Evolutionary conservation across 2,888 invertebrate species (phyloP).

Genomic region (Cacoxenus indagator): DNA sequence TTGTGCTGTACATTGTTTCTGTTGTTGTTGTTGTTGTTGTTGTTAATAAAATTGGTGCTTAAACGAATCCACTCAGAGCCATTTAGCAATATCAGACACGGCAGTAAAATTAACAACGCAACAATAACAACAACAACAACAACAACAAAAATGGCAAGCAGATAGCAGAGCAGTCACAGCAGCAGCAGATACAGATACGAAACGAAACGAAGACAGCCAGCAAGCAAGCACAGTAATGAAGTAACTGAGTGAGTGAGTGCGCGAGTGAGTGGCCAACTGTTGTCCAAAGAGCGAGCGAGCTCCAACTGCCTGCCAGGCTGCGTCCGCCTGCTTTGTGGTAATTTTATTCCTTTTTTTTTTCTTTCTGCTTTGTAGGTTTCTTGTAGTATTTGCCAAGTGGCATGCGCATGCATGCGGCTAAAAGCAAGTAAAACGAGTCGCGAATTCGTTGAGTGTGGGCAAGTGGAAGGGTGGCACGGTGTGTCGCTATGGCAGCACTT

Average conservation of each 20-base stretch:
- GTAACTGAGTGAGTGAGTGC: slow-evolving; percentile 24
- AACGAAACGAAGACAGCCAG: slow-evolving; percentile 11
- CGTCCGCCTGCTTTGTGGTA: slow-evolving; percentile 45
- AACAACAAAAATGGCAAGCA: background rate
- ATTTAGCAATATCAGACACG: slow-evolving; percentile 67
- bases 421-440: background rate
- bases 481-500: slow-evolving; percentile 26
- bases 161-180: background rate
- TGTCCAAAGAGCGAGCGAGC: slow-evolving; percentile 9
- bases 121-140: slow-evolving; percentile 44
- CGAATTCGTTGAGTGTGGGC: slow-evolving; percentile 57
- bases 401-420: background rate
- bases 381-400: slow-evolving; percentile 13
- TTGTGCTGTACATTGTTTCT: slow-evolving; percentile 55
- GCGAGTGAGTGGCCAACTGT: slow-evolving; percentile 43
- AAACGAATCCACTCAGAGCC: slow-evolving; percentile 68
- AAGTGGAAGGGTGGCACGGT: slow-evolving; percentile 28
- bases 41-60: slow-evolving; percentile 68
- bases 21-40: slow-evolving; percentile 39
- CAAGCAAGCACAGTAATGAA: background rate
- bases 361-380: slow-evolving; percentile 22
- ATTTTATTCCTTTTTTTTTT: slow-evolving; percentile 43
- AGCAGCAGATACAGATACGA: too few species aligned
- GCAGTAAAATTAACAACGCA: slow-evolving; percentile 64
- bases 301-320: slow-evolving; percentile 7